These are phyloP conservation scores for Charina bottae DNA, from an alignment of 2,113 vertebrate species.

Conservation along the genomic window DNA sequence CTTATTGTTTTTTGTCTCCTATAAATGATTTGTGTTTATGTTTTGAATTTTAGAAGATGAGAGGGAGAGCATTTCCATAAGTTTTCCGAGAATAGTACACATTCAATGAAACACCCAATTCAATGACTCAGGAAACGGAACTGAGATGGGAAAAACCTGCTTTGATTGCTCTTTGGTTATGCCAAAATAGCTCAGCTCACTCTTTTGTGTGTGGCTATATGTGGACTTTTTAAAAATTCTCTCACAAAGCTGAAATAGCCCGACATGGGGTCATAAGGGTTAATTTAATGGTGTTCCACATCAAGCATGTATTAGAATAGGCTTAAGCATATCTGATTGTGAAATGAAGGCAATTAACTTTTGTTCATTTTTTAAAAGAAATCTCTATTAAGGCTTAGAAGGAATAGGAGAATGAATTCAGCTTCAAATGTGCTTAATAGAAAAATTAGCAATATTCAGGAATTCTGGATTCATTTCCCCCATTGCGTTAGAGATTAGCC, in stretches of 20 bases:
- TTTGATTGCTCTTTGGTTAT: constrained; percentile 54
- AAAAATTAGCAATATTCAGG: not conserved
- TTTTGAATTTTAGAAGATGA: constrained; percentile 71
- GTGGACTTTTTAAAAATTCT: not conserved
- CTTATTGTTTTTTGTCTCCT: constrained; percentile 77
- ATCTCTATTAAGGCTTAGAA: not conserved
- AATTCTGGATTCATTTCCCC: constrained; percentile 11
- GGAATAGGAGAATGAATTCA: not conserved
- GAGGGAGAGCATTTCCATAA: constrained; percentile 67
- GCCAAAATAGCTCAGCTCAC: constrained; percentile 31
- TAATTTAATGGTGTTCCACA: constrained; percentile 1
- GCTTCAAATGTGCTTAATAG: not conserved
- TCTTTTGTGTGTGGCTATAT: constrained; percentile 41
- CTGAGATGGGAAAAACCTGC: not conserved
- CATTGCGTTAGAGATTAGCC: not conserved
- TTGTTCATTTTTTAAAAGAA: not conserved
- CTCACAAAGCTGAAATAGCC: constrained; percentile 1
- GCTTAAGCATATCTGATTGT: not conserved
- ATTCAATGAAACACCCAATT: constrained; percentile 50
- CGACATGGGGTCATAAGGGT: not conserved
- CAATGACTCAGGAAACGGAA: constrained; percentile 64
- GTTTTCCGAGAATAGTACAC: constrained; percentile 65
- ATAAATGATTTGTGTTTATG: constrained; percentile 75
- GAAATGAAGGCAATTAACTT: not conserved
- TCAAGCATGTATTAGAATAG: not conserved